phyloP scores from a whole-genome alignment of 2,888 invertebrate genomes.

The Apotomis betuletana region DNA sequence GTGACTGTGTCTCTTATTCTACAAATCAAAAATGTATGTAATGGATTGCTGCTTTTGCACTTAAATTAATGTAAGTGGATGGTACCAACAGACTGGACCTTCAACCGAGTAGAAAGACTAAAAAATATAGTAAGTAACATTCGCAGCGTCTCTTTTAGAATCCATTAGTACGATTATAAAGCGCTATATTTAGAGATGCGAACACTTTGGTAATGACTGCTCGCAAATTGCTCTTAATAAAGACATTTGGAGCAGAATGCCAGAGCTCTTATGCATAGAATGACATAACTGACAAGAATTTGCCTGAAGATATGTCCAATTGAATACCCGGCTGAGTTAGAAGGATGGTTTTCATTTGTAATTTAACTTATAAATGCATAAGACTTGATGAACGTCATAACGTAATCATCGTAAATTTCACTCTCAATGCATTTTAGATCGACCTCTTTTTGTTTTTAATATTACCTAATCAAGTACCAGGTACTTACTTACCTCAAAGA shows the following conservation, averaged over 20 bases:
- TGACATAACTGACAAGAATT: slow-evolving; percentile 1
- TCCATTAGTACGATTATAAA: slow-evolving; percentile 41
- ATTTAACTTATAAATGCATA: slow-evolving; percentile 5
- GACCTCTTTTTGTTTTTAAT: too few species aligned
- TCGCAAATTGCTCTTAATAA: slow-evolving; percentile 39
- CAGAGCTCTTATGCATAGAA: neutral
- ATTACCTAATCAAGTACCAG: too few species aligned
- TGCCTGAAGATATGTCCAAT: neutral
- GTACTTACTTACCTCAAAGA: too few species aligned
- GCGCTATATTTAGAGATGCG: slow-evolving; percentile 42
- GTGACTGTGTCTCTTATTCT: too few species aligned
- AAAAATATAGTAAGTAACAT: neutral
- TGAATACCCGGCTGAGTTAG: neutral
- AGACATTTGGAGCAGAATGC: slow-evolving; percentile 23
- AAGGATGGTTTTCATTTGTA: slow-evolving; percentile 1
- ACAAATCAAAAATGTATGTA: too few species aligned
- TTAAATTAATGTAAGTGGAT: too few species aligned
- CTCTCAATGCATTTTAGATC: too few species aligned
- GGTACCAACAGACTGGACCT: neutral
- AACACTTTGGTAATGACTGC: slow-evolving; percentile 38
- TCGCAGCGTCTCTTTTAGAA: slow-evolving; percentile 28
- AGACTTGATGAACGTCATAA: neutral
- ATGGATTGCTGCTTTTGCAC: too few species aligned
- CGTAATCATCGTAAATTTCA: too few species aligned
- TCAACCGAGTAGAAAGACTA: neutral